Percentiles rank a stretch among this genome's conserved stretches.
phyloP scores from a whole-genome alignment of 2,888 invertebrate genomes.

The Myopa tessellatipennis region DNA sequence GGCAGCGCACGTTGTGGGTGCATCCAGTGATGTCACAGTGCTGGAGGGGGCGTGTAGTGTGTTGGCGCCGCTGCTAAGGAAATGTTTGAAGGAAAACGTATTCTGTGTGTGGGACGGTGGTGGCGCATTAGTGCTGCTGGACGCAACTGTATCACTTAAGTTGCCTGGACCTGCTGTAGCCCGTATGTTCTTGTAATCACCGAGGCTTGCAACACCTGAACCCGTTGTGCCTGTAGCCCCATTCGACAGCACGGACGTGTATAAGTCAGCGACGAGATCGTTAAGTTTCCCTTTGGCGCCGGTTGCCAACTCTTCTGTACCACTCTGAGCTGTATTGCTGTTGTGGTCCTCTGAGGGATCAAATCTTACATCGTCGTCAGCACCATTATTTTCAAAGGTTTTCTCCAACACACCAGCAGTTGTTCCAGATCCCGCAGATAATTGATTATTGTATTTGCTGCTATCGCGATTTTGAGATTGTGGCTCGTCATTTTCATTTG shows the following conservation, averaged over 20 bases:
- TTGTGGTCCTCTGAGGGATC: neutral
- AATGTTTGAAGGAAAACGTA: slow-evolving; percentile 88
- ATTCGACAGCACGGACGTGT: slow-evolving; percentile 47
- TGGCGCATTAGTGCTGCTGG: slow-evolving; percentile 34
- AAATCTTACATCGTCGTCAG: slow-evolving; percentile 29
- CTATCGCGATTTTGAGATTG: slow-evolving; percentile 47
- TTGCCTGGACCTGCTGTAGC: slow-evolving; percentile 48
- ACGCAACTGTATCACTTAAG: slow-evolving; percentile 26
- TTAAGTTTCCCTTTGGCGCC: slow-evolving; percentile 51
- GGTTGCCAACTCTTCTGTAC: slow-evolving; percentile 1
- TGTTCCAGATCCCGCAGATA: slow-evolving; percentile 1
- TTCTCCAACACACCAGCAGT: slow-evolving; percentile 16
- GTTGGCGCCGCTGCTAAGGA: slow-evolving; percentile 75
- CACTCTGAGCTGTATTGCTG: neutral
- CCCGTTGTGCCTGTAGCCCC: slow-evolving; percentile 27
- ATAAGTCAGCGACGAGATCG: slow-evolving; percentile 60
- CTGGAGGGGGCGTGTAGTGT: slow-evolving; percentile 58
- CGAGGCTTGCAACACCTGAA: slow-evolving; percentile 45
- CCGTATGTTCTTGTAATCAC: slow-evolving; percentile 59
- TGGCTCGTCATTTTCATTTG: slow-evolving; percentile 63
- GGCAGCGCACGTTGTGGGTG: slow-evolving; percentile 45
- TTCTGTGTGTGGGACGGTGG: slow-evolving; percentile 69
- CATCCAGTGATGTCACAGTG: slow-evolving; percentile 51
- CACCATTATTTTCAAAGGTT: slow-evolving; percentile 12
- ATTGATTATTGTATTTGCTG: slow-evolving; percentile 46